Evolutionary conservation across 2,888 invertebrate genomes (phyloP), one percentile per base, ranked within the genome.

Genomic region (Melangyna quadrimaculata): DNA sequence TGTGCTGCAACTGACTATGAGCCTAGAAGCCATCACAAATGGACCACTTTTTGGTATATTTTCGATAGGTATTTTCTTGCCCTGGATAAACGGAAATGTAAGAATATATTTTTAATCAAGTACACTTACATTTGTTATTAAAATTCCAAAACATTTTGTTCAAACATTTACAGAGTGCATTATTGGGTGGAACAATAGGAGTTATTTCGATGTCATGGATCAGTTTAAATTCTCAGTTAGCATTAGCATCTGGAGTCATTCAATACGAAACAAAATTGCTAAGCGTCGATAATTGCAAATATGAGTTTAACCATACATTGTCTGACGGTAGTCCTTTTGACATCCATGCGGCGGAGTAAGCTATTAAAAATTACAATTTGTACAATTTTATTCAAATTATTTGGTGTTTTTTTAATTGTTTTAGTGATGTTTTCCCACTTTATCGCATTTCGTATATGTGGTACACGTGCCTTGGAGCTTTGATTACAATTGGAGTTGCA

Each of bases 371-470:
- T 27, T 4, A 14, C 5, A 29, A 5, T 27, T 53, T 8, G 14
- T 6, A 1, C 7, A 3, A 2, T 1, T 24, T n/a, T 10, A 5
- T 1, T 55, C 6, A 17, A 17, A n/a, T 29, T 19, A 19, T 14
- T 8, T 57, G 29, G 1, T 57, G 61, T 75, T 27, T 29, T 57
- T n/a, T 8, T 59, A n/a, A n/a, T 10, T 14, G 27, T 87, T 88
- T 24, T 37, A 92, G 92, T 43, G 89, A 90, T 17, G 88, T 92
- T 48, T 91, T 92, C 88, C 90, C 91, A 0, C 80, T 96, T 3
- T 95, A 95, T 78, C 95, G 95, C 53, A 93, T 96, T 10, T 96
- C 96, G 0, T 96, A 96, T 90, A 94, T 96, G 93, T 96, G 96
- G 96, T 96, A 96, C 88, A 96, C 96, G 0, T 90, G 95, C 4